These are phyloP conservation scores for Micromussa lordhowensis DNA, from an alignment of 92 coral and sea anemone species.

Conservation along the genomic window DNA sequence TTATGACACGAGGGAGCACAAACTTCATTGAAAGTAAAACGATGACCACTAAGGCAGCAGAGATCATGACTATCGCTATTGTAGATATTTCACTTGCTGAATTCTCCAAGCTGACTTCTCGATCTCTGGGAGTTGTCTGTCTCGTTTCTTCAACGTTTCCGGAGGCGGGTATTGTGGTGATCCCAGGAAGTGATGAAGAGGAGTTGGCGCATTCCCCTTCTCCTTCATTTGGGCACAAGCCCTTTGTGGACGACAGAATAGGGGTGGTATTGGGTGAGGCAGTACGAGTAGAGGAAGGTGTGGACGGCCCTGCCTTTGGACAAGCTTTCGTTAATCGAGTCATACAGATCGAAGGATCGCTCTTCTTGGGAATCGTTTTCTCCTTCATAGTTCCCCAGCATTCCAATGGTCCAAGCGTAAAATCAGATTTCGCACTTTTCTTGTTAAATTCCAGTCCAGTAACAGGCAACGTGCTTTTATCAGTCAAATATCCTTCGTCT, in stretches of 20 bases:
- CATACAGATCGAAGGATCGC: background rate
- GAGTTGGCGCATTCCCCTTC: background rate
- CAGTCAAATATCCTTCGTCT: conserved; percentile 88
- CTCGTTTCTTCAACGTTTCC: background rate
- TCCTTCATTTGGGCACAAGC: background rate
- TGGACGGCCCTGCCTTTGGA: background rate
- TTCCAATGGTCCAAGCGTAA: conserved; percentile 88
- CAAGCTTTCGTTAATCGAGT: conserved; percentile 13
- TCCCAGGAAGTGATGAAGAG: background rate
- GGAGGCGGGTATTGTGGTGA: background rate
- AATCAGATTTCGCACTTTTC: conserved; percentile 69
- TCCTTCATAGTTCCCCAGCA: conserved; percentile 76
- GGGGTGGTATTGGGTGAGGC: background rate
- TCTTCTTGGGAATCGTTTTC: background rate
- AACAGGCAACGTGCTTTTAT: conserved; percentile 79
- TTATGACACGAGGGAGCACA: conserved; percentile 71
- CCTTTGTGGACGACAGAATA: background rate
- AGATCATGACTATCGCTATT: conserved; percentile 68
- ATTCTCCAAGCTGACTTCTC: background rate
- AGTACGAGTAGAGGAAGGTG: background rate
- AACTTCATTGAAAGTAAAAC: conserved; percentile 70
- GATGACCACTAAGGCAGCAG: conserved; percentile 69
- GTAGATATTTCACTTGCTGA: conserved; percentile 48
- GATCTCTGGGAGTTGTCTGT: background rate
- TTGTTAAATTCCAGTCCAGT: conserved; percentile 64